Conservation (phyloP, 2,113 vertebrate species). For the Ailurus styani region DNA sequence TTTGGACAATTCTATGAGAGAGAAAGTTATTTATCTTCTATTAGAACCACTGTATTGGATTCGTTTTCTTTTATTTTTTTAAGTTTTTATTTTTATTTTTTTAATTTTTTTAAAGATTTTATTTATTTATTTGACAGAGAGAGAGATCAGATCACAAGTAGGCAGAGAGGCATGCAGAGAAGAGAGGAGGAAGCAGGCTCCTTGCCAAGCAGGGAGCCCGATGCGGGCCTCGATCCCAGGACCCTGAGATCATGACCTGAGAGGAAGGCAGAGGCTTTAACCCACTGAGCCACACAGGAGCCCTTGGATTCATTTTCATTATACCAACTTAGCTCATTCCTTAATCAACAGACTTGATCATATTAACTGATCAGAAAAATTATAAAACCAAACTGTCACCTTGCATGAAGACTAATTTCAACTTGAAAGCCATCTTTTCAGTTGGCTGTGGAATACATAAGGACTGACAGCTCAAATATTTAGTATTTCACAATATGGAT, state of each 20-base stretch:
- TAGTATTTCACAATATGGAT: background rate
- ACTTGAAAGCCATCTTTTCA: conserved; percentile 23
- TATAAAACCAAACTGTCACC: background rate
- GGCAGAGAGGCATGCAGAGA: no score
- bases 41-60: background rate
- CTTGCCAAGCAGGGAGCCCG: no score
- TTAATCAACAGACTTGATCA: background rate
- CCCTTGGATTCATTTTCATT: background rate
- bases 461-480: background rate
- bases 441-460: background rate
- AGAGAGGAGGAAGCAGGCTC: no score
- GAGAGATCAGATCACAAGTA: no score
- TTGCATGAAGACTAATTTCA: background rate
- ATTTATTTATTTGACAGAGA: no score
- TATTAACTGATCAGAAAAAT: conserved; percentile 29
- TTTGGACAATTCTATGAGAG: background rate
- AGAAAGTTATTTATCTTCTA: conserved; percentile 3
- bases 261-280: no score
- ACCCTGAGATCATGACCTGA: no score
- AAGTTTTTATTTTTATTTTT: no score
- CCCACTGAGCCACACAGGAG: no score
- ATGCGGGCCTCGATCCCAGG: no score
- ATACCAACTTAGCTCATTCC: background rate
- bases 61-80: no score
- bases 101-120: no score